These are phyloP conservation scores for Dryas iulia DNA, from an alignment of 1,140 invertebrate genomes.

Conservation along the genomic window DNA sequence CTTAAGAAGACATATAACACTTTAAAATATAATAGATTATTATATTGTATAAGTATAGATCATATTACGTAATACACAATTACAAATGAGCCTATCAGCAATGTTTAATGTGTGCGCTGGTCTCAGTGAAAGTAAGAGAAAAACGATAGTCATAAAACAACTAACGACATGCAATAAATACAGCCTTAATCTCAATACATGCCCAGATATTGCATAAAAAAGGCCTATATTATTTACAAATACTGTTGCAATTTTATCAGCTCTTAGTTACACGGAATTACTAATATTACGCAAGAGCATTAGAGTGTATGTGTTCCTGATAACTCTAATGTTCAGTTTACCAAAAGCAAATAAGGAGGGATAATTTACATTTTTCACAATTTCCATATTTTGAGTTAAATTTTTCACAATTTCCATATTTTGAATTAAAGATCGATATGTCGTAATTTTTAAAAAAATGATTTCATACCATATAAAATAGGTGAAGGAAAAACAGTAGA, in stretches of 20 bases:
- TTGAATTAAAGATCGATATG: too few species aligned
- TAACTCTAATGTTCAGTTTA: background rate
- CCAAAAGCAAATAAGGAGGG: background rate
- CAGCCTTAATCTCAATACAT: constrained; percentile 8
- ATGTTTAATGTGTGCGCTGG: background rate
- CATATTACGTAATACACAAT: background rate
- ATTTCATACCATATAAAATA: too few species aligned
- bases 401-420: background rate
- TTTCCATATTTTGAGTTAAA: too few species aligned
- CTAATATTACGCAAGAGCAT: background rate
- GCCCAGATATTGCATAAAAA: background rate
- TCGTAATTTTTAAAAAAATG: too few species aligned
- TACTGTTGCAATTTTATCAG: constrained; percentile 1
- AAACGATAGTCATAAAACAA: constrained; percentile 11
- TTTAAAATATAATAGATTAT: too few species aligned
- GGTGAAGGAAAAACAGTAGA: too few species aligned
- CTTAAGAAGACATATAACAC: too few species aligned
- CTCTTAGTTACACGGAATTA: background rate
- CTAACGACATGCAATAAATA: constrained; percentile 10
- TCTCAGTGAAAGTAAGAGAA: constrained; percentile 13
- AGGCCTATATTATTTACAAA: background rate
- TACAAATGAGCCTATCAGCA: background rate
- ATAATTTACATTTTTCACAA: background rate
- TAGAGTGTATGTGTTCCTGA: background rate
- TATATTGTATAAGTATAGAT: background rate